Percentiles rank a stretch among this genome's conserved stretches.
Evolutionary conservation across 1,140 invertebrate species (phyloP).

Genomic region (Chironomus striatipennis): DNA sequence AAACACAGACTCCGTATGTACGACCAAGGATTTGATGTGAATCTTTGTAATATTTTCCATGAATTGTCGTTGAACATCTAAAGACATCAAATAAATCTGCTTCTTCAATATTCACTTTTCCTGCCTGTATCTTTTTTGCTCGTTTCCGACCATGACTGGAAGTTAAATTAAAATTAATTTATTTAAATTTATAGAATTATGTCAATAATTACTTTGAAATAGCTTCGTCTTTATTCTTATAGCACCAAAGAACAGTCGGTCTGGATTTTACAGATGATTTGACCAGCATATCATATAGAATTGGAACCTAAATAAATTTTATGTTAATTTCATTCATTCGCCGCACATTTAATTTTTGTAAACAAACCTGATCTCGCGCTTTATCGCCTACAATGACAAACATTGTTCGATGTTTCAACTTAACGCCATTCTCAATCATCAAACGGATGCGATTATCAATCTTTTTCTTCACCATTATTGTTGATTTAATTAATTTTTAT

Average conservation of each 20-base stretch:
- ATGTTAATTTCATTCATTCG: constrained; percentile 25
- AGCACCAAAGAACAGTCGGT: constrained; percentile 95
- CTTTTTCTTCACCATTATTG: constrained; percentile 81
- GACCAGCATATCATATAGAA: constrained; percentile 94
- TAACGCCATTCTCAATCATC: constrained; percentile 95
- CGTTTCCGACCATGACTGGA: constrained; percentile 86
- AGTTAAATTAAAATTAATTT: constrained; percentile 28
- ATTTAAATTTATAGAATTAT: constrained; percentile 27
- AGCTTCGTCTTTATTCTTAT: constrained; percentile 84
- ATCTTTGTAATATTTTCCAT: constrained; percentile 96
- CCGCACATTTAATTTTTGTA: constrained; percentile 14
- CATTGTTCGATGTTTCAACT: constrained; percentile 79
- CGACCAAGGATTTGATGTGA: constrained; percentile 97
- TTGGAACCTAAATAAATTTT: constrained; percentile 62
- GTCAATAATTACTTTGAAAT: constrained; percentile 63
- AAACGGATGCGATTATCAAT: constrained; percentile 93
- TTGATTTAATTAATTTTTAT: background rate
- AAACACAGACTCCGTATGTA: constrained; percentile 93
- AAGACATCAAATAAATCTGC: constrained; percentile 97
- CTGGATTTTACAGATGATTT: constrained; percentile 88
- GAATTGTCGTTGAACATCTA: constrained; percentile 89
- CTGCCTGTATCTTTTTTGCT: constrained; percentile 85
- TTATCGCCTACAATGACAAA: constrained; percentile 95
- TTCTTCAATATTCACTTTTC: constrained; percentile 85
- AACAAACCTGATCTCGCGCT: constrained; percentile 79